Percentiles rank a stretch among this genome's conserved stretches.
phyloP scores from a whole-genome alignment of 2,113 vertebrate genomes.

The Myotis davidii region DNA sequence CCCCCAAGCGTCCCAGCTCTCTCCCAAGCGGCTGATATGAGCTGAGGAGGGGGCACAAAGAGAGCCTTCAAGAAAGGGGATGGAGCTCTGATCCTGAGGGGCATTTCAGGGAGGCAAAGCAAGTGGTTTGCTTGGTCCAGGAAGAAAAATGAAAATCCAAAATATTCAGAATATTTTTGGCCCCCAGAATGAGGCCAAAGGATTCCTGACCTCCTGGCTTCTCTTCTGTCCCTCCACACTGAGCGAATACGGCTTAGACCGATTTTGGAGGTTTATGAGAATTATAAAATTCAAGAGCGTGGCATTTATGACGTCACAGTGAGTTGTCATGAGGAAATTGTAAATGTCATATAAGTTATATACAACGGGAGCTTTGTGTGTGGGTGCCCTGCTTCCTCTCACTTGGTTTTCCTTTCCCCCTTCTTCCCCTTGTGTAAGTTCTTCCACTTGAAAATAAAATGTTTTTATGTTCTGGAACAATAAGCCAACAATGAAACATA shows the following conservation, averaged over 20 bases:
- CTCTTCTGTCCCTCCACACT: background rate
- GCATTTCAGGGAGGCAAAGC: background rate
- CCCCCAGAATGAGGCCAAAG: background rate
- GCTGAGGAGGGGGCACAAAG: background rate
- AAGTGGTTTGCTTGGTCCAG: background rate
- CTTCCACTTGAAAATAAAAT: slow-evolving; percentile 69
- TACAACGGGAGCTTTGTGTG: slow-evolving; percentile 16
- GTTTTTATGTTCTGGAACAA: slow-evolving; percentile 78
- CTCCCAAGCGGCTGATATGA: slow-evolving; percentile 27
- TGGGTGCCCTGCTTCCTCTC: background rate
- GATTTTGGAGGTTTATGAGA: slow-evolving; percentile 48
- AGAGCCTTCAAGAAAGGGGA: background rate
- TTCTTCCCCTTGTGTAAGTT: slow-evolving; percentile 46
- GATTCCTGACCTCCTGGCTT: background rate
- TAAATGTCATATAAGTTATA: slow-evolving; percentile 59
- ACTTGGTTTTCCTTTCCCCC: too few relatives aligned
- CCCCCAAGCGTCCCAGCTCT: background rate
- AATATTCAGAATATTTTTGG: slow-evolving; percentile 41
- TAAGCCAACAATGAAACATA: slow-evolving; percentile 82
- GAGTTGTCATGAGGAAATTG: slow-evolving; percentile 52
- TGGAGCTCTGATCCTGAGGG: background rate
- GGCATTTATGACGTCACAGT: slow-evolving; percentile 76
- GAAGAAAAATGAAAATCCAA: slow-evolving; percentile 51
- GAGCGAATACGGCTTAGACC: background rate
- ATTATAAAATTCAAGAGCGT: slow-evolving; percentile 55